A percentile compares a stretch with the other conserved stretches of the same genome.
These are phyloP conservation scores for Lottia gigantea DNA, from an alignment of 2,888 invertebrate genomes.

Conservation along the genomic window DNA sequence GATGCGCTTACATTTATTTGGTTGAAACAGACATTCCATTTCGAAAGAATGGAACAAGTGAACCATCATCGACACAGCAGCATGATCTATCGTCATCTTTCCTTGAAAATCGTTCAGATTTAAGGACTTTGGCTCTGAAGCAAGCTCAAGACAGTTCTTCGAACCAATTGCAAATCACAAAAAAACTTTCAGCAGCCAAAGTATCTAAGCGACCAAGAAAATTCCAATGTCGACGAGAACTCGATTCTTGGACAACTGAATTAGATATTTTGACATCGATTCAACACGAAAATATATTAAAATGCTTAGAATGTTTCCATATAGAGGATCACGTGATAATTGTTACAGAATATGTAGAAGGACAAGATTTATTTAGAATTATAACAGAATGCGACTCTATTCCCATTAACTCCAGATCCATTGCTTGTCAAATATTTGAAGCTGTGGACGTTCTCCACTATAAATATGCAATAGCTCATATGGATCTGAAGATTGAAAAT, in stretches of 20 bases:
- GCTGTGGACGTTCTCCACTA: neutral
- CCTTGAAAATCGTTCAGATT: no score
- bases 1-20: neutral
- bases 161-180: no score
- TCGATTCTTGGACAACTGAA: neutral
- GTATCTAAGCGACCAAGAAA: neutral
- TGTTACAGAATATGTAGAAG: neutral
- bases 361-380: neutral
- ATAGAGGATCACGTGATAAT: neutral
- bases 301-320: neutral
- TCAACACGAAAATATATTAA: neutral
- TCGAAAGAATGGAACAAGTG: no score
- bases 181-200: neutral
- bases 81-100: no score
- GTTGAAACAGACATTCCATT: no score
- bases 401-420: neutral
- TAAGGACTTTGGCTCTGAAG: no score
- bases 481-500: neutral
- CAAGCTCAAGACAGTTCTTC: no score
- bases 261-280: neutral
- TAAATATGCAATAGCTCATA: neutral
- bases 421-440: neutral
- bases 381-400: neutral
- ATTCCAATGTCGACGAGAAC: neutral
- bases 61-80: no score